A percentile compares a stretch with the other conserved stretches of the same genome.
Evolutionary conservation across 2,888 invertebrate genomes (phyloP).

Genomic region (Invenusta paracnida): DNA sequence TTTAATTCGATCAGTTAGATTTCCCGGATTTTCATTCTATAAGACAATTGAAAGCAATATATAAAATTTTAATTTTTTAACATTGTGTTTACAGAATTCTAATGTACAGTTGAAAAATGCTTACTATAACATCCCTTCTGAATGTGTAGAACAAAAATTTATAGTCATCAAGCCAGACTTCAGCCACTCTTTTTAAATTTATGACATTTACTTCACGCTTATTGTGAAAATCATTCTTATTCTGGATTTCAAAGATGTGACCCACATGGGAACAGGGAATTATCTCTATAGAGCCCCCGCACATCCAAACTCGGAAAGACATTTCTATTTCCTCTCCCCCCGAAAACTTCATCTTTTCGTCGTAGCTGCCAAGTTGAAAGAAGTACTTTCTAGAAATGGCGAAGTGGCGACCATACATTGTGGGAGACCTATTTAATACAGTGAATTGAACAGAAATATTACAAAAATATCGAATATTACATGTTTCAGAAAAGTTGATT

Average conservation of each 20-base stretch:
- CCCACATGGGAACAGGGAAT: constrained; percentile 91
- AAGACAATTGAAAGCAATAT: too few species aligned
- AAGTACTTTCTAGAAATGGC: constrained; percentile 86
- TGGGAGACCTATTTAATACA: constrained; percentile 83
- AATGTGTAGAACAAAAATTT: constrained; percentile 97
- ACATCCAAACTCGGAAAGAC: constrained; percentile 80
- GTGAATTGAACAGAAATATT: too few species aligned
- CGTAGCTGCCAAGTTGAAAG: constrained; percentile 81
- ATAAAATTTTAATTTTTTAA: too few species aligned
- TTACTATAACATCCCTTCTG: too few species aligned
- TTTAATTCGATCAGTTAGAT: too few species aligned
- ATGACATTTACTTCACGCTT: too few species aligned
- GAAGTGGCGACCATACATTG: constrained; percentile 96
- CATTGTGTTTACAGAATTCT: too few species aligned
- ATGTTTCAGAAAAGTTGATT: too few species aligned
- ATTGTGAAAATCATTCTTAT: constrained; percentile 92
- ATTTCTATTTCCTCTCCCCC: constrained; percentile 84
- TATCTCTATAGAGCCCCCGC: constrained; percentile 86
- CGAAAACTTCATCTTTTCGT: constrained; percentile 79
- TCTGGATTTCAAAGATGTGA: constrained; percentile 80
- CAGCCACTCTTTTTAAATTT: constrained; percentile 92
- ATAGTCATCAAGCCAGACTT: constrained; percentile 68
- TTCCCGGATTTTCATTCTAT: too few species aligned
- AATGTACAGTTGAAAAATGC: too few species aligned
- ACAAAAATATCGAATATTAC: too few species aligned